A percentile compares a stretch with the other conserved stretches of the same genome.
Evolutionary conservation across 2,797 vertebrate species (phyloP).

Genomic region (Buphagus erythrorhynchus): DNA sequence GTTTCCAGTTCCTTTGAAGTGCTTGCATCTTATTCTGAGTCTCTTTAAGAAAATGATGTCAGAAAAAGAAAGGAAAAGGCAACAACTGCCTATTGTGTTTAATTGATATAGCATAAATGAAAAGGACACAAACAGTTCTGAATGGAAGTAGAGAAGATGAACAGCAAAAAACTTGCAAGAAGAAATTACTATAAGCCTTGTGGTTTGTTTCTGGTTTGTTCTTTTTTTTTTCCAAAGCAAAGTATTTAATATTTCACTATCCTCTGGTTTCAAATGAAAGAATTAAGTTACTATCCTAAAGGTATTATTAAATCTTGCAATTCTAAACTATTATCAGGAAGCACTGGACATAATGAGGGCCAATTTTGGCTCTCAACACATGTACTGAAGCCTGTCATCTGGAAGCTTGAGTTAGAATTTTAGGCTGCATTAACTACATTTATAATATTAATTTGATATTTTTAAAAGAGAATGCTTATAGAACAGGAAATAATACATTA

Average conservation of each 20-base stretch:
- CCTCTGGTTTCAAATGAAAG: not conserved
- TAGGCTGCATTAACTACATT: not conserved
- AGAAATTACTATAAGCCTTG: not conserved
- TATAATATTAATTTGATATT: not conserved
- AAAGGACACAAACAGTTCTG: not conserved
- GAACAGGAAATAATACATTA: not conserved
- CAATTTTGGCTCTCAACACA: not conserved
- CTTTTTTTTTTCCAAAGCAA: not conserved
- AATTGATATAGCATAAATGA: not conserved
- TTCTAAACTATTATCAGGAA: not conserved
- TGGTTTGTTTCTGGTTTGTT: not conserved
- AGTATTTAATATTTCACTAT: not conserved
- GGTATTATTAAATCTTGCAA: not conserved
- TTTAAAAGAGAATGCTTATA: not conserved
- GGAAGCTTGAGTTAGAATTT: not conserved
- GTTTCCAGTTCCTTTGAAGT: not conserved
- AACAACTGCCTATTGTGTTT: not conserved
- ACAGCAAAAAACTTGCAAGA: not conserved
- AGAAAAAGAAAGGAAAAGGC: not conserved
- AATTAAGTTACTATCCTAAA: not conserved
- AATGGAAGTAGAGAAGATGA: not conserved
- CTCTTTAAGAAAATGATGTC: not conserved
- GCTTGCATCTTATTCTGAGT: not conserved
- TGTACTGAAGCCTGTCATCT: not conserved
- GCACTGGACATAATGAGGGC: accelerated